Evolutionary conservation across 2,797 vertebrate genomes (phyloP).

Genomic region (Pygocentrus nattereri): DNA sequence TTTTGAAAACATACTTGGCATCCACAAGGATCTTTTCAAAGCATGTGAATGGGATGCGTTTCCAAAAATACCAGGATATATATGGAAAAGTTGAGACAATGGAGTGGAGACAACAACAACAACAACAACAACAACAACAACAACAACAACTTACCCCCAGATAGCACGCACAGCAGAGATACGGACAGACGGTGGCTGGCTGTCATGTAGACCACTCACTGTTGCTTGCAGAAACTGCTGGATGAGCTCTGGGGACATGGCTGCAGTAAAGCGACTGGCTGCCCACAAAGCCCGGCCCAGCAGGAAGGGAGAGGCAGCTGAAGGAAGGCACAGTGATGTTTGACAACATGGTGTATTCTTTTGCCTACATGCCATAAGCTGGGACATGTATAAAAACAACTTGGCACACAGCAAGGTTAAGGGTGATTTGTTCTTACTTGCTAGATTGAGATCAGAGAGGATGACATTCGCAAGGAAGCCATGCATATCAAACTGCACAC

Average conservation of each 20-base stretch:
- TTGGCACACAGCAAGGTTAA: background rate
- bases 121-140: too few species aligned
- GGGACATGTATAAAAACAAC: background rate
- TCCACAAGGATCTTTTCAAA: too few species aligned
- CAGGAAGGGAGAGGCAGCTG: slow-evolving; percentile 92
- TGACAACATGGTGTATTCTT: background rate
- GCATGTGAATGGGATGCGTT: too few species aligned
- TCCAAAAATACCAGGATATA: too few species aligned
- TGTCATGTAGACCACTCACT: slow-evolving; percentile 94
- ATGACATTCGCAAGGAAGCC: slow-evolving; percentile 94
- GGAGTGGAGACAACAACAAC: too few species aligned
- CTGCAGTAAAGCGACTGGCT: slow-evolving; percentile 95
- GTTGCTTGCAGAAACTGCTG: slow-evolving; percentile 99
- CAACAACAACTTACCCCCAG: slow-evolving; percentile 96
- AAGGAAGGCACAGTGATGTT: background rate
- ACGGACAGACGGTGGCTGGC: slow-evolving; percentile 93
- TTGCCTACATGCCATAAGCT: too few species aligned
- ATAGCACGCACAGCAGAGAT: slow-evolving; percentile 97
- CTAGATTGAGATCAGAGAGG: slow-evolving; percentile 92
- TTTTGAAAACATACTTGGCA: too few species aligned
- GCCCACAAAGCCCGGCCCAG: slow-evolving; percentile 97
- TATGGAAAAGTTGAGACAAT: too few species aligned
- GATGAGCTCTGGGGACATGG: slow-evolving; percentile 97
- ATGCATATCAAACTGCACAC: slow-evolving; percentile 97
- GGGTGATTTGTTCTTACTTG: slow-evolving; percentile 77